phyloP scores from a whole-genome alignment of 2,797 vertebrate genomes.

The Mallotus villosus region DNA sequence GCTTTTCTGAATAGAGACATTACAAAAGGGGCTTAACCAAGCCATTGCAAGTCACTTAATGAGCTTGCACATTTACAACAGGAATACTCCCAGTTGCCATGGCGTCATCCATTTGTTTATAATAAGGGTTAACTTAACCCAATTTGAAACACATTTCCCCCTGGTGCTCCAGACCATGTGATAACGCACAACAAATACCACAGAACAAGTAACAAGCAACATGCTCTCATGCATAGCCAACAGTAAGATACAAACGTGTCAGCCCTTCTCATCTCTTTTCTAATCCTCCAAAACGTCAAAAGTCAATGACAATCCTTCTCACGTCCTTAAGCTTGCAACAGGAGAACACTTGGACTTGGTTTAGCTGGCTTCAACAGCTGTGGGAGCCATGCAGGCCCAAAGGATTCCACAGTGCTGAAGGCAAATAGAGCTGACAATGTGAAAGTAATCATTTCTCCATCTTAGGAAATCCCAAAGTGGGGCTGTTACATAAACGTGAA shows the following conservation, averaged over 20 bases:
- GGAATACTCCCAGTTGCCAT: slow-evolving; percentile 29
- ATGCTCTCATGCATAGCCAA: background rate
- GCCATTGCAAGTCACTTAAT: slow-evolving; percentile 1
- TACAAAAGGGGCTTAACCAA: slow-evolving; percentile 4
- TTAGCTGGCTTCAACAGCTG: slow-evolving; percentile 13
- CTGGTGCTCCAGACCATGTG: slow-evolving; percentile 16
- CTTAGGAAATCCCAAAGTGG: slow-evolving; percentile 44
- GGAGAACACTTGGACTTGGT: background rate
- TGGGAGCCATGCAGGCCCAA: background rate
- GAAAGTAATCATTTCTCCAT: slow-evolving; percentile 44
- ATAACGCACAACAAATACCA: slow-evolving; percentile 6
- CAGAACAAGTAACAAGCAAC: background rate
- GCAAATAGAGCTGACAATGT: slow-evolving; percentile 31
- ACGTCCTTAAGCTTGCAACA: slow-evolving; percentile 4
- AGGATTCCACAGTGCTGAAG: slow-evolving; percentile 19
- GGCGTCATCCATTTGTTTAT: slow-evolving; percentile 22
- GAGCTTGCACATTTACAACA: slow-evolving; percentile 22
- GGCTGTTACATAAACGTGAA: slow-evolving; percentile 38
- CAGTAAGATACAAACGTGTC: background rate
- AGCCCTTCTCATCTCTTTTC: background rate
- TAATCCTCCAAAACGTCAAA: background rate
- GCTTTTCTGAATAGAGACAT: background rate
- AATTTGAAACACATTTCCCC: slow-evolving; percentile 15
- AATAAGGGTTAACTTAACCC: slow-evolving; percentile 17
- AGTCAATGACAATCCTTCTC: background rate